Evolutionary conservation across 2,113 vertebrate species (phyloP).

Genomic region (Porphyrio hochstetteri): DNA sequence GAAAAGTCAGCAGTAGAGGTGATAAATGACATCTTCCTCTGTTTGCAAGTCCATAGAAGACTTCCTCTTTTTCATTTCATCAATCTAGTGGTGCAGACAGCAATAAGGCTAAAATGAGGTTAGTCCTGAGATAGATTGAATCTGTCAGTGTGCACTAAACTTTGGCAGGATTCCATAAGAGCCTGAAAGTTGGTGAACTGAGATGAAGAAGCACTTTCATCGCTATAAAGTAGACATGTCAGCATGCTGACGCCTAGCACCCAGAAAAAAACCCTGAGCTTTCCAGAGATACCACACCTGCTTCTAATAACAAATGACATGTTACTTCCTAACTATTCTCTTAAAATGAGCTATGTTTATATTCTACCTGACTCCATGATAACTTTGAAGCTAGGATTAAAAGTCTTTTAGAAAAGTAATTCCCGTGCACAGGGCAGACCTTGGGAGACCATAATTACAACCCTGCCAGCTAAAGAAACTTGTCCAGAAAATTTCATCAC

Average conservation of each 20-base stretch:
- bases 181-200: neutral
- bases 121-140: constrained; percentile 54
- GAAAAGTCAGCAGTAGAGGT: neutral
- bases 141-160: constrained; percentile 35
- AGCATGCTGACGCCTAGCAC: neutral
- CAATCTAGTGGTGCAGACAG: constrained; percentile 10
- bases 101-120: constrained; percentile 45
- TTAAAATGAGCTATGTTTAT: neutral
- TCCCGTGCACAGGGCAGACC: neutral
- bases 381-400: neutral
- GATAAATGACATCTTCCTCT: neutral
- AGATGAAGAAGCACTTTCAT: constrained; percentile 38
- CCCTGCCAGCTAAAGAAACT: neutral
- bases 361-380: neutral
- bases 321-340: constrained; percentile 16
- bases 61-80: constrained; percentile 10
- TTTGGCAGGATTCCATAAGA: constrained; percentile 62
- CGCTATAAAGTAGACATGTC: neutral
- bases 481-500: neutral
- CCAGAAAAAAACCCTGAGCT: constrained; percentile 2
- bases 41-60: neutral
- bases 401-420: neutral
- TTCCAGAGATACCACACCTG: constrained; percentile 18
- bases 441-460: neutral
- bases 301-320: constrained; percentile 20